Base-by-base conservation (phyloP, 2,888 invertebrate genomes). In the Philereme transversata region DNA sequence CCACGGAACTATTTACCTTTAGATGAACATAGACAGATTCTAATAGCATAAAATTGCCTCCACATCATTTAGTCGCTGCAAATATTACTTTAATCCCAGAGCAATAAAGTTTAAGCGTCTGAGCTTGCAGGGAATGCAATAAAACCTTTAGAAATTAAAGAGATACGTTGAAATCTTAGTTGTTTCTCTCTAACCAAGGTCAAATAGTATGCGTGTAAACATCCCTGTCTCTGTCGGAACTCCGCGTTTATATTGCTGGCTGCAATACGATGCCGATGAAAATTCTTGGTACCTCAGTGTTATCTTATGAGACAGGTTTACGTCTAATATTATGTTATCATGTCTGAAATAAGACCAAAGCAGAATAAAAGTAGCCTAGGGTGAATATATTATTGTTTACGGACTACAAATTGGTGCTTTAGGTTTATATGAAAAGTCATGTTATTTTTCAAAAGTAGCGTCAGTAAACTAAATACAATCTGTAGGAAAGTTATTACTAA, bases 31-130 rank as follows among this genome's bases (percentile, higher is more conserved):
- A 88, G 86, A 87, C 82, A 86, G 85, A 86, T 85, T 90, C 90
- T 90, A 90, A 91, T 91, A 90, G 87, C 86, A 83, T 81, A 79
- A 88, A 88, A 91, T 90, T 90, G 87, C 87, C 88, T 79, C 86
- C 78, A 86, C 88, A 89, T 89, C 88, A 90, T 90, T 91, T 89
- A 89, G 90, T 81, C 80, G 86, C 88, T 85, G 90, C 90, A 90
- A 92, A 91, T 91, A 91, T 91, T 89, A 91, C 92, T 91, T 91
- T 90, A 92, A 91, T 91, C 89, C 87, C 80, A 87, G 80, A 84
- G 90, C 87, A 86, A 90, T 92, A 92, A 92, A 91, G 91, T 90
- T 91, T 90, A 91, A 90, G 88, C 86, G 87, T 87, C 89, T 88
- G 88, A 87, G 90, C 90, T 90, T 88, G 88, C 86, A 82, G 85